A percentile compares a stretch with the other conserved stretches of the same genome.
These are phyloP conservation scores for Hirudo medicinalis DNA, from an alignment of 1,140 invertebrate genomes.

Conservation along the genomic window DNA sequence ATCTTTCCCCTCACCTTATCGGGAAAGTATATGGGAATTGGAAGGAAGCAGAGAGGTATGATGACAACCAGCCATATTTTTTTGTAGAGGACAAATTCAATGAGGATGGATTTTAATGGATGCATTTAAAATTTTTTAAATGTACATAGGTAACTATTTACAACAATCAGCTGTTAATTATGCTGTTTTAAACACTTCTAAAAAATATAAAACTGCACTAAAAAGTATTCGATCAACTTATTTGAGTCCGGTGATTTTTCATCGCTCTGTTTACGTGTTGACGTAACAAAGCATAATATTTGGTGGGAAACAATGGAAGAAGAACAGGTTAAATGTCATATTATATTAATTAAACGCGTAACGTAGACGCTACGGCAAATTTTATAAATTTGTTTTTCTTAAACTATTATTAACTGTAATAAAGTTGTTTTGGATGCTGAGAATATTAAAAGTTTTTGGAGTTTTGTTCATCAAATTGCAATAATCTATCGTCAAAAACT, in stretches of 20 bases:
- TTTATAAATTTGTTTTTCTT: too few relatives aligned
- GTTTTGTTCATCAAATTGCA: too few relatives aligned
- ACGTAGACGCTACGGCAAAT: too few relatives aligned
- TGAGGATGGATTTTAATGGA: not conserved
- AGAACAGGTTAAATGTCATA: too few relatives aligned
- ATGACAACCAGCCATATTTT: not conserved
- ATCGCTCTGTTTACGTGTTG: not conserved
- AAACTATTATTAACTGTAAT: too few relatives aligned
- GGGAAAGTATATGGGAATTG: not conserved
- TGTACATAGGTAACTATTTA: not conserved
- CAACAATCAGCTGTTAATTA: not conserved
- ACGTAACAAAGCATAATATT: too few relatives aligned
- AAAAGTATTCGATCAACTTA: not conserved
- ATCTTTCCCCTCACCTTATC: not conserved
- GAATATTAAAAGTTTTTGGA: too few relatives aligned
- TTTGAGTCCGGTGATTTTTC: not conserved
- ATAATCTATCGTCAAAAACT: too few relatives aligned
- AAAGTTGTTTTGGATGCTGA: too few relatives aligned
- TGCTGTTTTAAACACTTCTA: not conserved
- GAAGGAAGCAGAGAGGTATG: not conserved
- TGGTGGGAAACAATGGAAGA: too few relatives aligned
- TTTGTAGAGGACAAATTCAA: not conserved
- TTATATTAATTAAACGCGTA: too few relatives aligned
- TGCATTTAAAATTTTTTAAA: not conserved
- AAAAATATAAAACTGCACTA: not conserved